These are phyloP conservation scores for Scaptodrosophila lebanonensis DNA, from an alignment of 1,140 invertebrate genomes.

Conservation along the genomic window DNA sequence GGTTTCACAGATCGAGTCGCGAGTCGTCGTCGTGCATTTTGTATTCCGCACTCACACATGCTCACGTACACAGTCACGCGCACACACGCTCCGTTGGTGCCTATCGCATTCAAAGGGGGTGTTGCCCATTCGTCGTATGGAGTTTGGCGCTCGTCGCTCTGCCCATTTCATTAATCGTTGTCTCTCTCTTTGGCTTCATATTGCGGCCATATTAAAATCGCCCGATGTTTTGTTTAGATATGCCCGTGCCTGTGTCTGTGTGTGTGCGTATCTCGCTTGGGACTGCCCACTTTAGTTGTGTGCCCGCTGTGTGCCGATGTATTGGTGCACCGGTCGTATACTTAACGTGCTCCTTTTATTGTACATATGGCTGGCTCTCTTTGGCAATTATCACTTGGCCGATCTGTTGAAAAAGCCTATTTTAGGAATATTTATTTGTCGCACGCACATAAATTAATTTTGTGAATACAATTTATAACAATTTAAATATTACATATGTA, in stretches of 20 bases:
- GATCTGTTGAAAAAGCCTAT: no score
- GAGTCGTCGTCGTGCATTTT: no score
- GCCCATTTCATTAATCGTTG: conserved; percentile 10
- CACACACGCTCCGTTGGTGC: conserved; percentile 22
- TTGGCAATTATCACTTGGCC: no score
- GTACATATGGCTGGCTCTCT: neutral
- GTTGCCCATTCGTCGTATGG: conserved; percentile 42
- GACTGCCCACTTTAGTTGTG: conserved; percentile 57
- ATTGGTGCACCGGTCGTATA: conserved; percentile 60
- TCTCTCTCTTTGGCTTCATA: conserved; percentile 32
- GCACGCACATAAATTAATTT: no score
- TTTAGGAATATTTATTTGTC: no score
- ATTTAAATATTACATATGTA: no score
- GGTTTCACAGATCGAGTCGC: conserved; percentile 25
- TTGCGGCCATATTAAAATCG: conserved; percentile 71
- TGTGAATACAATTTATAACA: no score
- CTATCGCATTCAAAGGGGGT: conserved; percentile 49
- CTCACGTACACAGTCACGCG: conserved; percentile 8
- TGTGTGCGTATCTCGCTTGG: conserved; percentile 33
- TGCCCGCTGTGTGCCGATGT: no score
- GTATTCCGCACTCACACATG: conserved; percentile 10
- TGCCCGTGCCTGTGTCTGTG: conserved; percentile 8
- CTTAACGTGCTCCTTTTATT: no score
- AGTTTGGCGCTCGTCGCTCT: conserved; percentile 3
- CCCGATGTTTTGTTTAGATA: conserved; percentile 73